Evolutionary conservation across 2,888 invertebrate species (phyloP).

Genomic region (Ferdinandea cuprea): DNA sequence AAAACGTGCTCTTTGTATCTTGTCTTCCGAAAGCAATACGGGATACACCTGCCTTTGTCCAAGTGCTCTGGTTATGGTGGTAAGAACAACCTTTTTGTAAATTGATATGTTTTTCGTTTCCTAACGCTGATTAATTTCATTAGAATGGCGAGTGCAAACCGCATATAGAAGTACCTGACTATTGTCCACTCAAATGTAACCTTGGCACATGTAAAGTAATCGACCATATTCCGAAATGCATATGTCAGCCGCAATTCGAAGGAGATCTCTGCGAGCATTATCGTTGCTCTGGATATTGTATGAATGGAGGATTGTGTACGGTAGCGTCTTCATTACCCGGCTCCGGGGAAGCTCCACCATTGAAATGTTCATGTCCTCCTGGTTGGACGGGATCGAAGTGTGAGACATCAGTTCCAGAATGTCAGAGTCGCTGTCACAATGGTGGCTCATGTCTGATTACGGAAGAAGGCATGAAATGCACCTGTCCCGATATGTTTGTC

Average conservation of each 20-base stretch:
- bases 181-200: constrained; percentile 85
- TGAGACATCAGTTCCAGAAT: constrained; percentile 85
- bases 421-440: constrained; percentile 85
- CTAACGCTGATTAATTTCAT: not conserved
- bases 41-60: constrained; percentile 85
- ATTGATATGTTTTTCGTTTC: not conserved
- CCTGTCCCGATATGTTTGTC: constrained; percentile 84
- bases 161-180: constrained; percentile 80
- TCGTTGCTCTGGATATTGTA: constrained; percentile 88
- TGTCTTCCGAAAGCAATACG: constrained; percentile 82
- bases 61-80: constrained; percentile 83
- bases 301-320: constrained; percentile 86
- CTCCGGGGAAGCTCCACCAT: constrained; percentile 78
- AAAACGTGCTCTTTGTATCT: constrained; percentile 86
- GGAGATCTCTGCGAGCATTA: constrained; percentile 88
- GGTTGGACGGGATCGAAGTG: constrained; percentile 88
- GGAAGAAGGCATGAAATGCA: constrained; percentile 83
- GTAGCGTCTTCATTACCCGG: constrained; percentile 81
- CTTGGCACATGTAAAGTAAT: constrained; percentile 85
- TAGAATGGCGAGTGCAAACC: constrained; percentile 79
- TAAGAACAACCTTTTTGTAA: constrained; percentile 3
- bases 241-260: constrained; percentile 86
- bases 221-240: constrained; percentile 85
- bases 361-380: constrained; percentile 86
- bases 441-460: constrained; percentile 85